Evolutionary conservation across 2,113 vertebrate species (phyloP).

Genomic region (Nymphicus hollandicus): DNA sequence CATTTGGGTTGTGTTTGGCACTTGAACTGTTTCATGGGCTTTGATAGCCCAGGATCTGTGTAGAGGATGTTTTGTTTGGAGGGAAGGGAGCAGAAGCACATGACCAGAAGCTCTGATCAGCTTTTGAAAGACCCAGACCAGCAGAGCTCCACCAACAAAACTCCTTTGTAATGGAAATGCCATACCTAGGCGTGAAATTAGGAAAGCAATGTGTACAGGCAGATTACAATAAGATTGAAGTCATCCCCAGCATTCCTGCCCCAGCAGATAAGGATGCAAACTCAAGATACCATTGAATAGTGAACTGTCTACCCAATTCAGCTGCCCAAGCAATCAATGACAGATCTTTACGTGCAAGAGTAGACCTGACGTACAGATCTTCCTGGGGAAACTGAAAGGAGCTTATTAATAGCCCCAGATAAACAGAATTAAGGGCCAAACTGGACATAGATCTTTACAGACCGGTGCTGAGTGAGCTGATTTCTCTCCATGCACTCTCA

Average conservation of each 20-base stretch:
- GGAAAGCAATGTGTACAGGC: neutral
- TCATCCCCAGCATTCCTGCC: neutral
- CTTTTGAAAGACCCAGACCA: constrained; percentile 26
- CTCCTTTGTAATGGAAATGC: constrained; percentile 51
- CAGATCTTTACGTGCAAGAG: neutral
- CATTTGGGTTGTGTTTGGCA: constrained; percentile 23
- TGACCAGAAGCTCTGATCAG: constrained; percentile 28
- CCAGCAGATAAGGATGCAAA: constrained; percentile 25
- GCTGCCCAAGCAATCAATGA: neutral
- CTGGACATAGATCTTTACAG: neutral
- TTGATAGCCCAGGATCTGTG: constrained; percentile 25
- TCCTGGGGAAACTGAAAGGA: neutral
- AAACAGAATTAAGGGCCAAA: constrained; percentile 33
- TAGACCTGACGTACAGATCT: neutral
- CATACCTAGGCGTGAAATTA: constrained; percentile 30
- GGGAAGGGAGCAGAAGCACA: constrained; percentile 12
- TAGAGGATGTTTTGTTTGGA: constrained; percentile 30
- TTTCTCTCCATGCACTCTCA: neutral
- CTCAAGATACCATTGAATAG: neutral
- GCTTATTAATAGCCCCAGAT: constrained; percentile 25
- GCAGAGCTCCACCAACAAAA: neutral
- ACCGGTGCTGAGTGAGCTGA: neutral
- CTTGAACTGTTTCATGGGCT: constrained; percentile 34
- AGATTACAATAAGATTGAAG: neutral
- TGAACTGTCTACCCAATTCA: neutral